Base-by-base conservation (phyloP, 1,140 invertebrate species). In the Wasmannia auropunctata region DNA sequence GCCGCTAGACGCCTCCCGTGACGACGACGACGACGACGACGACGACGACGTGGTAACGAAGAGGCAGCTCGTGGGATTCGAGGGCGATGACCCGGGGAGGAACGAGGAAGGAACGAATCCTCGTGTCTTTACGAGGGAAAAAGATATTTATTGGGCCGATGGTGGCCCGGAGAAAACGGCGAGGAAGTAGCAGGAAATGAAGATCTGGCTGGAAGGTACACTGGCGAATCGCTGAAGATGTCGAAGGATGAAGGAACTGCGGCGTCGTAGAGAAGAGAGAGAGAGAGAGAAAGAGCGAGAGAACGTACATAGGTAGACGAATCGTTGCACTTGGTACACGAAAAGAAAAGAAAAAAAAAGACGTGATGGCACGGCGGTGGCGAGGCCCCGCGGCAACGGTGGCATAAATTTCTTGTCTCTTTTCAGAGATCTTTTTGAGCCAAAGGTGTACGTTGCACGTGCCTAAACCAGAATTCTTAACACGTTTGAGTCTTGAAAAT, bases 11-110 rank as follows among this genome's bases (percentile, higher is more conserved):
- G 80, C 70, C 54, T 40, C 40, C 31, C 31, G 51, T 28, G 16
- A 40, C 72, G 74, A 34, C 69, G 46, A 58, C 56, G 56, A 51
- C 37, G 65, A 69, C 65, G 40, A 69, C 70, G 60, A 67, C 25
- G 43, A 77, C 40, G 75, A 54, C 58, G 74, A 65, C 37, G 69
- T 34, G 10, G 67, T 83, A 83, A 76, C 74, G 70, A 77, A 85
- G 84, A 67, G 51, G 49, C 16, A 51, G 60, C 84, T 63, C 62
- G n/a, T 65, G 63, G 62, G 62, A 83, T 86, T 80, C 84, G 74
- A 83, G 62, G 60, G 75, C 83, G 31, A 43, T 54, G 74, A 60
- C 51, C 85, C 46, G n/a, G n/a, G n/a, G 25, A 37, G 58, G 46
- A 28, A 49, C 28, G 67, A 51, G 22, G 22, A 49, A 56, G 22